Evolutionary conservation across 2,797 vertebrate genomes (phyloP), one percentile per base, ranked within the genome.

Genomic region (Sebastes kiyomatsui): DNA sequence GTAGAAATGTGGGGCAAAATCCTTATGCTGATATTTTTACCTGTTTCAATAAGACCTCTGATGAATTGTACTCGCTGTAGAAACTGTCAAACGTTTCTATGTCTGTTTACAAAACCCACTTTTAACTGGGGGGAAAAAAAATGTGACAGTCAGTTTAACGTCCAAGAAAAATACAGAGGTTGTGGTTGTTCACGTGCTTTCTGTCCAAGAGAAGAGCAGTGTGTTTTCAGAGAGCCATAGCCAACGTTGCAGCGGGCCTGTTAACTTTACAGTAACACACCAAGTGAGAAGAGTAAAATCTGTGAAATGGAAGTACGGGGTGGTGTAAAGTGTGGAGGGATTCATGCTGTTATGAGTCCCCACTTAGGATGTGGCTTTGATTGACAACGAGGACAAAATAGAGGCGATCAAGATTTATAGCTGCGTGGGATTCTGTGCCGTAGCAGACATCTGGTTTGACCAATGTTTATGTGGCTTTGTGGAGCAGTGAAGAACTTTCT

Each of bases 161-260:
- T 93, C 94, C 94, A 95, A 95, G 84, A 93, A 81, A 90, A 96
- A 95, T 87, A 95, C 66, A 6, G 67, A 75, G 67, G 59, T 82
- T 87, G 80, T 81, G 81, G 59, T 68, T 25, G 49, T 84, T 88
- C 88, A 81, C 55, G 69, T 42, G 56, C 71, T 85, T 73, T 90
- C 74, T 67, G 62, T 88, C 56, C 80, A 70, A 82, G 84, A 87
- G 91, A 93, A 88, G 88, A 87, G 68, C 70, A 76, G 0, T 58
- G 65, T 76, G 71, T 82, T 93, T 90, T 90, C 69, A 81, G 85
- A 90, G 75, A 83, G 77, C 66, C 72, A 79, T 55, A 78, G 84
- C 86, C 81, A 79, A 58, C 61, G 76, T 66, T 90, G 80, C 92
- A 85, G 72, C 73, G 87, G 92, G 83, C 84, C 90, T 74, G 91